Percentiles rank a stretch among this genome's conserved stretches.
These are phyloP conservation scores for Pseudochaenichthys georgianus DNA, from an alignment of 2,797 vertebrate genomes.

Conservation along the genomic window DNA sequence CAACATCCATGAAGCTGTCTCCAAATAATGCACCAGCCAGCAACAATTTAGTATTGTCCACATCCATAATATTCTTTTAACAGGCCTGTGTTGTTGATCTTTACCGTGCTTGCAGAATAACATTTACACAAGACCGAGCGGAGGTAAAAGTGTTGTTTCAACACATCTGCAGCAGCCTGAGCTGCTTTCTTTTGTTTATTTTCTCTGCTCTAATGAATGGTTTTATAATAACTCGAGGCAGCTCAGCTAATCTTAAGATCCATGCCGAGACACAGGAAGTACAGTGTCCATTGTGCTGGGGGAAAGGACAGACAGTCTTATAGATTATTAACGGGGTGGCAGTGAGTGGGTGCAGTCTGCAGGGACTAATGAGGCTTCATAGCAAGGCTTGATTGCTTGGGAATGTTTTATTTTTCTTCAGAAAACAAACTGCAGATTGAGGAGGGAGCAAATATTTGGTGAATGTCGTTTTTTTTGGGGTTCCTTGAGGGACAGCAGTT, in stretches of 20 bases:
- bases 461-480: neutral
- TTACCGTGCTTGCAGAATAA: conserved; percentile 15
- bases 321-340: conserved; percentile 27
- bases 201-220: conserved; percentile 39
- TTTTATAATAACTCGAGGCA: conserved; percentile 29
- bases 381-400: conserved; percentile 26
- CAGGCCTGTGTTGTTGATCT: conserved; percentile 1
- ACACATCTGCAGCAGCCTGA: conserved; percentile 23
- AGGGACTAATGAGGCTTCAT: conserved; percentile 43
- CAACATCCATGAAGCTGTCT: neutral
- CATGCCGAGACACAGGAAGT: conserved; percentile 42
- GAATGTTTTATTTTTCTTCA: conserved; percentile 20
- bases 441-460: neutral
- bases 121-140: conserved; percentile 7
- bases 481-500: conserved; percentile 2
- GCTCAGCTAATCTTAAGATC: conserved; percentile 16
- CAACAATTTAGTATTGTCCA: neutral
- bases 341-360: conserved; percentile 30
- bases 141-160: conserved; percentile 4
- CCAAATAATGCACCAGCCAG: conserved; percentile 2
- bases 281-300: conserved; percentile 3
- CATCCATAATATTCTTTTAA: neutral
- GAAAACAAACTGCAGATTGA: conserved; percentile 23
- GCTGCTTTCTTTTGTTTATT: conserved; percentile 23
- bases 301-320: conserved; percentile 5